Evolutionary conservation across 2,888 invertebrate species (phyloP), one percentile per base, ranked within the genome.

Genomic region (Euphydryas editha): DNA sequence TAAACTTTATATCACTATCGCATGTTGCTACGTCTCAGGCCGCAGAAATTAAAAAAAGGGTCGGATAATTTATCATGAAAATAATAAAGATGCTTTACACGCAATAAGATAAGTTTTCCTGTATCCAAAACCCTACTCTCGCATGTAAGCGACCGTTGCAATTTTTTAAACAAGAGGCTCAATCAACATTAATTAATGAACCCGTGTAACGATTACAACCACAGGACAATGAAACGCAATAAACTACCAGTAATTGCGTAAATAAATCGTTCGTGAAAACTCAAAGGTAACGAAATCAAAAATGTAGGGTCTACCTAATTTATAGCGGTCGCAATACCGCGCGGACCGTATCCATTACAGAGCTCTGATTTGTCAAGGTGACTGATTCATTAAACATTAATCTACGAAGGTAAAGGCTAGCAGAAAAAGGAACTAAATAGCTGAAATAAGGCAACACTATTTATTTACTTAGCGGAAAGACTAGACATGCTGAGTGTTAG

Each of bases 381-480:
- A 63, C 57, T 63, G 63, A 67, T 67, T 67, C 63, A 67, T 64
- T 67, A 67, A 51, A 59, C 63, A 63, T 67, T 67, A 60, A 67
- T 67, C 63, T 59, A 56, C 42, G 24, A 46, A 56, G 42, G 24
- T 37, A 11, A 36, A 13, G 20, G 20, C 42, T 10, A 56, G 17
- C 6, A 46, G 56, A 17, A 47, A 46, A 11, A 20, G 37, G 17
- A 62, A 39, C 46, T 46, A 47, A 42, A 18, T 46, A 47, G 15
- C 39, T 57, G 57, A 42, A 21, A 39, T 57, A 42, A 57, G n/a
- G 42, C n/a, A 42, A 57, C 11, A 39, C 39, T 42, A 21, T 57
- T 21, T 57, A 57, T 21, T 42, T 57, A 57, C 57, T 57, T 20
- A 17, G 30, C 36, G 17, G 17, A 36, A 54, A 24, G 24, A 24